Percentiles rank a stretch among this genome's conserved stretches.
Conservation (phyloP, 2,797 vertebrate species). For the Ctenosaura bakeri region DNA sequence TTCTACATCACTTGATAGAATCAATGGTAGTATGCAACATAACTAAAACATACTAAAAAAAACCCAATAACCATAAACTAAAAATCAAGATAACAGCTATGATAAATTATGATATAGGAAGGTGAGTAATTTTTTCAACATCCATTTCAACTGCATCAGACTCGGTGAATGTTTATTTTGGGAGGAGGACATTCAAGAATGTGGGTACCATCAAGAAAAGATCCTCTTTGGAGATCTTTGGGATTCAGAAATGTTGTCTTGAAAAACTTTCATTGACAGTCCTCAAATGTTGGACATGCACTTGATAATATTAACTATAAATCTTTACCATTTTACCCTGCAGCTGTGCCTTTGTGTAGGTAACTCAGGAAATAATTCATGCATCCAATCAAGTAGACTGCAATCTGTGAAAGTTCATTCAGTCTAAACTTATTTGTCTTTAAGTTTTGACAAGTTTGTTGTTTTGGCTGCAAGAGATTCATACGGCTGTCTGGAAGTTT, state of each 20-base stretch:
- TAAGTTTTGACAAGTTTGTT: neutral
- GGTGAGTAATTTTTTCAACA: neutral
- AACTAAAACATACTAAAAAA: neutral
- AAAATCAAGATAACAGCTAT: neutral
- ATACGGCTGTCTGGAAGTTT: too few relatives aligned
- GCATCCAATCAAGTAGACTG: neutral
- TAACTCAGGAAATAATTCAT: neutral
- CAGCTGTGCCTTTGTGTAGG: neutral
- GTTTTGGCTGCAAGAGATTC: neutral
- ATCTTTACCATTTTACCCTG: neutral
- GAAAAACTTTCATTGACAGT: neutral
- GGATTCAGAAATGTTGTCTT: neutral
- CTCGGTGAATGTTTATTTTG: neutral
- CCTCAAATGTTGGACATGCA: neutral
- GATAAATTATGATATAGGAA: neutral
- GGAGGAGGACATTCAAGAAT: neutral
- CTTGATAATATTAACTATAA: too few relatives aligned
- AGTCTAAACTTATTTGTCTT: neutral
- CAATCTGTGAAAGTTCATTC: neutral
- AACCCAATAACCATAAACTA: neutral
- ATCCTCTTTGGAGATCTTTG: neutral
- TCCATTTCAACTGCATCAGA: neutral
- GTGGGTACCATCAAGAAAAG: neutral
- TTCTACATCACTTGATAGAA: neutral
- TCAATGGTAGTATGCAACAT: neutral